Percentiles rank a stretch among this genome's conserved stretches.
These are phyloP conservation scores for Eupithecia subfuscata DNA, from an alignment of 2,888 invertebrate species.

Conservation along the genomic window DNA sequence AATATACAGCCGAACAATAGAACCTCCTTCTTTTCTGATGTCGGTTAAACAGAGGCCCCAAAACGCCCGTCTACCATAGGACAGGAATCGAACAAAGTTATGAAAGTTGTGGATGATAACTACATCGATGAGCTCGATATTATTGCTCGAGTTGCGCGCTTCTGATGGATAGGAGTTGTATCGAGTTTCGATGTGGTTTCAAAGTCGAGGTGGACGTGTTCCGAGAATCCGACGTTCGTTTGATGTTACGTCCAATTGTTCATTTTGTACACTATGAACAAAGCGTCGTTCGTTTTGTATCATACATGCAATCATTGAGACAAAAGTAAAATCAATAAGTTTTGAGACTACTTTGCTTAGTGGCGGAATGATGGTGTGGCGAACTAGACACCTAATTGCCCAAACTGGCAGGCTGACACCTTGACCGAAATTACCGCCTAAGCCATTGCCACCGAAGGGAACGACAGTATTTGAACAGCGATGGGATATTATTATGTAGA, in stretches of 20 bases:
- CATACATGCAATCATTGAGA: too few relatives aligned
- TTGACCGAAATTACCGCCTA: background rate
- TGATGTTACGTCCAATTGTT: constrained; percentile 2
- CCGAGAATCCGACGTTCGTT: background rate
- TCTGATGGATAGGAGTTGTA: constrained; percentile 23
- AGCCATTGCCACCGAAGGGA: background rate
- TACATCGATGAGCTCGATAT: constrained; percentile 29
- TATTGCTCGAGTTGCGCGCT: constrained; percentile 18
- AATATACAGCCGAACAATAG: background rate
- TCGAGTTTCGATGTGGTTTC: constrained; percentile 13
- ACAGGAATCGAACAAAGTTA: constrained; percentile 30
- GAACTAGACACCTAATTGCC: background rate
- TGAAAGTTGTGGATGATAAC: constrained; percentile 32
- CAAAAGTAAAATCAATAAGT: background rate
- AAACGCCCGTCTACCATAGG: background rate
- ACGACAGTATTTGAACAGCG: background rate
- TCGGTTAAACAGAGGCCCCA: background rate
- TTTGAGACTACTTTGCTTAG: background rate
- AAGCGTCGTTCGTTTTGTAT: background rate
- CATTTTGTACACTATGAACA: background rate
- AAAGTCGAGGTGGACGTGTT: constrained; percentile 4
- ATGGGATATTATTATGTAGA: background rate
- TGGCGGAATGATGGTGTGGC: background rate
- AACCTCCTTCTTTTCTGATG: too few relatives aligned
- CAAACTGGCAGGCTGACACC: background rate